phyloP scores from a whole-genome alignment of 2,888 invertebrate species.

The Volucella bombylans region DNA sequence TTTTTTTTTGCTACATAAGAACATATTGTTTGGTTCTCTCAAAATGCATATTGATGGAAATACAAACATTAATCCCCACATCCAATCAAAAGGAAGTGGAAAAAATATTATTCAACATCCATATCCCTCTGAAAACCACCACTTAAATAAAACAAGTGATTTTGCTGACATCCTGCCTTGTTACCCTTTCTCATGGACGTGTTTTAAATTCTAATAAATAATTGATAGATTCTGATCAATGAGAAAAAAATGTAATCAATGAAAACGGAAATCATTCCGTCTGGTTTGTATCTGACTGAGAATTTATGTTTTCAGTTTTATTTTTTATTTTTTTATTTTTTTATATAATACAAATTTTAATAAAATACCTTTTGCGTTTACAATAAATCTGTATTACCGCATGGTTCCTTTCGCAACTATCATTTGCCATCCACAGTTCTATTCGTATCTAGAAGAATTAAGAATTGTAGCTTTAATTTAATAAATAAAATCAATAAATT shows the following conservation, averaged over 20 bases:
- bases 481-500: not conserved
- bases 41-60: conserved; percentile 9
- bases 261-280: conserved; percentile 28
- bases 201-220: conserved; percentile 54
- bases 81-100: conserved; percentile 20
- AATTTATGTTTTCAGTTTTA: conserved; percentile 27
- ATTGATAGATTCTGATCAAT: conserved; percentile 53
- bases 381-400: not conserved
- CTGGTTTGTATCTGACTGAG: not conserved
- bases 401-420: conserved; percentile 11
- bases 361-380: too few species aligned
- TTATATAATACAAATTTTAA: not conserved
- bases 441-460: not conserved
- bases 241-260: conserved; percentile 20
- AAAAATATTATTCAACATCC: not conserved
- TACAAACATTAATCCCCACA: conserved; percentile 3
- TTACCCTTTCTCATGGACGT: conserved; percentile 1
- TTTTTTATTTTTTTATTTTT: conserved; percentile 11
- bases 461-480: conserved; percentile 22
- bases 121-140: conserved; percentile 3
- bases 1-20: conserved; percentile 28
- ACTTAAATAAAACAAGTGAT: conserved; percentile 18
- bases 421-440: conserved; percentile 26
- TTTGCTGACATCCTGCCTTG: conserved; percentile 43
- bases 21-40: conserved; percentile 30